A percentile compares a stretch with the other conserved stretches of the same genome.
Evolutionary conservation across 2,113 vertebrate species (phyloP).

Genomic region (Ursus arctos): DNA sequence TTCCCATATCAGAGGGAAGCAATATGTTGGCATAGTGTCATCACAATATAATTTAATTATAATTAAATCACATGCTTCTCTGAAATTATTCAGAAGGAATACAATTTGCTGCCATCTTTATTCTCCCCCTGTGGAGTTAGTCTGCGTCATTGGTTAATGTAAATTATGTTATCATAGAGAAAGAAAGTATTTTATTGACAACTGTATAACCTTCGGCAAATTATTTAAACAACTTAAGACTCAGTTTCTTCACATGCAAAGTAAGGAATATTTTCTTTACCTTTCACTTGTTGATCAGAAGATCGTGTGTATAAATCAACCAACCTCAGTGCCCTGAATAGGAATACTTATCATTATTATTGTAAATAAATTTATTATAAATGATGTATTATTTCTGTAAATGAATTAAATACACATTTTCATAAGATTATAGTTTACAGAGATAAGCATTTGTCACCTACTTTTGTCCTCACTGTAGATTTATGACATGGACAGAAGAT

Average conservation of each 20-base stretch:
- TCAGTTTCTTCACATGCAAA: neutral
- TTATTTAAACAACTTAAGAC: neutral
- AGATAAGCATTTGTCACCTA: neutral
- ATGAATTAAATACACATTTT: neutral
- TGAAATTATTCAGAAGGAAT: slow-evolving; percentile 8
- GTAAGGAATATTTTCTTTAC: neutral
- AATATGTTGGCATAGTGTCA: neutral
- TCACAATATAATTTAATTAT: neutral
- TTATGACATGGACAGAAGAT: neutral
- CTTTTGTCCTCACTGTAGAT: slow-evolving; percentile 19
- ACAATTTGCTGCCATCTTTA: neutral
- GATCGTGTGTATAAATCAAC: neutral
- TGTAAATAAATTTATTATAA: neutral
- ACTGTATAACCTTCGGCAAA: neutral
- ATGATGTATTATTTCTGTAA: neutral
- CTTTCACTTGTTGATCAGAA: neutral
- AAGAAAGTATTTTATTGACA: neutral
- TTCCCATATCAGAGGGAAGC: neutral
- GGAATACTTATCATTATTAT: neutral
- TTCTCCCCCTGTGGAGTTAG: neutral
- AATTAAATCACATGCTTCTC: slow-evolving; percentile 58
- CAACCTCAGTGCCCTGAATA: neutral
- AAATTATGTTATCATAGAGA: neutral
- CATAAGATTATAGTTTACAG: neutral
- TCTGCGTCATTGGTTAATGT: neutral